A percentile compares a stretch with the other conserved stretches of the same genome.
Conservation (phyloP, 2,113 vertebrate genomes). For the Tetrax tetrax region DNA sequence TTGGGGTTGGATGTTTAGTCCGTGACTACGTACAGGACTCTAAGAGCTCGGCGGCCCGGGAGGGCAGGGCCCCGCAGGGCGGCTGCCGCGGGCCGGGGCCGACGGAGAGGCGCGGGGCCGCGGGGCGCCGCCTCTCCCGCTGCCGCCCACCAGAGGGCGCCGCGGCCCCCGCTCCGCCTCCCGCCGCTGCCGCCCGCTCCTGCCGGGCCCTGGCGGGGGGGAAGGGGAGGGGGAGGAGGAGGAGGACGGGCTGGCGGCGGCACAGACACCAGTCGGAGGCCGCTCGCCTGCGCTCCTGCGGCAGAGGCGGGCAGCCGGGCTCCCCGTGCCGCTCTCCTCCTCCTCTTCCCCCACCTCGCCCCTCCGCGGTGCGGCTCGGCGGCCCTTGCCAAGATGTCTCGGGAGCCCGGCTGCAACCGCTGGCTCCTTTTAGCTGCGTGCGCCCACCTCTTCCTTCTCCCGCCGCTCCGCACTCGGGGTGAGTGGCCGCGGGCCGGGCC, state of each 20-base stretch:
- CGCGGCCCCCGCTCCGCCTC: not conserved
- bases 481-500: constrained; percentile 22
- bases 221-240: not conserved
- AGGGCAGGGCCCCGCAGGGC: not conserved
- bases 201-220: not conserved
- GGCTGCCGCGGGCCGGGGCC: not conserved
- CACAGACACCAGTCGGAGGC: constrained; percentile 1
- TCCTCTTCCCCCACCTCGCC: no score
- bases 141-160: constrained; percentile 27
- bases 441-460: not conserved
- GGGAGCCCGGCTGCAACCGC: not conserved
- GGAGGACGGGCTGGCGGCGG: not conserved
- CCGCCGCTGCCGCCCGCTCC: not conserved
- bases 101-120: no score
- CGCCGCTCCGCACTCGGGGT: constrained; percentile 35
- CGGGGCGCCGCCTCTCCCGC: not conserved
- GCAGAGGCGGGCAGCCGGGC: not conserved
- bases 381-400: constrained; percentile 16
- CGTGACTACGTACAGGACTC: rapidly evolving
- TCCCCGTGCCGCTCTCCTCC: not conserved
- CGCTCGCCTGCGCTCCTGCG: not conserved
- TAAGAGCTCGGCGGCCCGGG: no score
- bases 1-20: rapidly evolving
- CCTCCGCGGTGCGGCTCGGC: not conserved
- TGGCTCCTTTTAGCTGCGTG: not conserved